phyloP scores from a whole-genome alignment of 2,113 vertebrate genomes.

The Drymodes brunneopygia region DNA sequence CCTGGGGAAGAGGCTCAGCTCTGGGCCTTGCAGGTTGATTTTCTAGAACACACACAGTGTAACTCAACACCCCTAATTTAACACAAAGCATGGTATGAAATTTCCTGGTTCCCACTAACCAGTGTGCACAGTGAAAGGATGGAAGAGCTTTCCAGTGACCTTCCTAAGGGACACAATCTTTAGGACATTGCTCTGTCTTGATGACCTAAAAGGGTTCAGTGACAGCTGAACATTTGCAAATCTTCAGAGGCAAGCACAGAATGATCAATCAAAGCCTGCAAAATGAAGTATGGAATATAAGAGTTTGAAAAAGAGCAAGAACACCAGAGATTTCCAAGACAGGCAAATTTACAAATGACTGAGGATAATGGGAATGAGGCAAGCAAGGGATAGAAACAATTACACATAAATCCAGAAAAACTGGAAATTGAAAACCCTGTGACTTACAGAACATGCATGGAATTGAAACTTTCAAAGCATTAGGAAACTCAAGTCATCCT shows the following conservation, averaged over 20 bases:
- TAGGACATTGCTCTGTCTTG: background rate
- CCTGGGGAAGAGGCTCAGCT: too few relatives aligned
- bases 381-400: background rate
- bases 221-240: background rate
- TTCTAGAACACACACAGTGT: too few relatives aligned
- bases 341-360: background rate
- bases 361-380: background rate
- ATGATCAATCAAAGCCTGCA: background rate
- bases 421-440: background rate
- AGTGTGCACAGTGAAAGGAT: background rate
- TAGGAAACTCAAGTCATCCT: background rate
- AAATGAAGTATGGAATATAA: background rate
- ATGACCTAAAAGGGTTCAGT: background rate
- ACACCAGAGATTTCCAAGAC: background rate
- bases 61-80: background rate
- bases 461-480: background rate
- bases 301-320: background rate
- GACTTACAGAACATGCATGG: background rate
- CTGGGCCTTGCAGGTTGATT: too few relatives aligned
- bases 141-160: background rate
- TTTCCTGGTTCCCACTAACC: background rate
- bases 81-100: background rate
- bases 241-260: background rate
- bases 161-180: background rate
- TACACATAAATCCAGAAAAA: background rate